phyloP scores from a whole-genome alignment of 2,888 invertebrate species.

The Nasonia oneida region DNA sequence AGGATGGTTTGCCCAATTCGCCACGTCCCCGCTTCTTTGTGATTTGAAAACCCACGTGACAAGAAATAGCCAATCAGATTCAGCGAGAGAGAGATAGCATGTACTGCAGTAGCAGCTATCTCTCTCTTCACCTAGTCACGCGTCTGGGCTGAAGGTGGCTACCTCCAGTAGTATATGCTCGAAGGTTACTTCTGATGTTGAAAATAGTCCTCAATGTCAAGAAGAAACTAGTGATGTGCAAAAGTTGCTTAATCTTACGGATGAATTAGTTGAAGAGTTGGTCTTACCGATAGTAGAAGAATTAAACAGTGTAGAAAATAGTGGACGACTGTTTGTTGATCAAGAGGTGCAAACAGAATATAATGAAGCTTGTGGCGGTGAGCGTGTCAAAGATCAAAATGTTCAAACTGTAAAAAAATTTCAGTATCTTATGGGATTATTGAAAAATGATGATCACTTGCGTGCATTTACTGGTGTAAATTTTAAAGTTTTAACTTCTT shows the following conservation, averaged over 20 bases:
- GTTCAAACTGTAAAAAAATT: not conserved
- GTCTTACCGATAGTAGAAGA: not conserved
- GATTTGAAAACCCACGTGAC: too few relatives aligned
- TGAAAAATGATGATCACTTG: constrained; percentile 7
- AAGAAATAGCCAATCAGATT: too few relatives aligned
- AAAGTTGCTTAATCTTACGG: not conserved
- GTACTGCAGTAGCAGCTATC: too few relatives aligned
- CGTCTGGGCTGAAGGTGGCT: too few relatives aligned
- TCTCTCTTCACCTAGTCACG: too few relatives aligned
- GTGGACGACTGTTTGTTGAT: not conserved
- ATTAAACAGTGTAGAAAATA: not conserved
- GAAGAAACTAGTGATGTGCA: not conserved
- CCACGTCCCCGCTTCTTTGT: too few relatives aligned
- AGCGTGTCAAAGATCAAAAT: not conserved
- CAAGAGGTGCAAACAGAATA: not conserved
- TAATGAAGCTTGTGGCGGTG: not conserved
- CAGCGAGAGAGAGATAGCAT: too few relatives aligned
- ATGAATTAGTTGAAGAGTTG: not conserved
- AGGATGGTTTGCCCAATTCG: too few relatives aligned
- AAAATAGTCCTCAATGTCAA: not conserved
- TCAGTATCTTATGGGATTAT: not conserved
- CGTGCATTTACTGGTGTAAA: not conserved
- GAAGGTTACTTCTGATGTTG: not conserved
- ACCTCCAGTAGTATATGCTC: too few relatives aligned
- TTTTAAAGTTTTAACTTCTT: not conserved